Evolutionary conservation across 2,888 invertebrate genomes (phyloP).

Genomic region (Galerucella nymphaeae): DNA sequence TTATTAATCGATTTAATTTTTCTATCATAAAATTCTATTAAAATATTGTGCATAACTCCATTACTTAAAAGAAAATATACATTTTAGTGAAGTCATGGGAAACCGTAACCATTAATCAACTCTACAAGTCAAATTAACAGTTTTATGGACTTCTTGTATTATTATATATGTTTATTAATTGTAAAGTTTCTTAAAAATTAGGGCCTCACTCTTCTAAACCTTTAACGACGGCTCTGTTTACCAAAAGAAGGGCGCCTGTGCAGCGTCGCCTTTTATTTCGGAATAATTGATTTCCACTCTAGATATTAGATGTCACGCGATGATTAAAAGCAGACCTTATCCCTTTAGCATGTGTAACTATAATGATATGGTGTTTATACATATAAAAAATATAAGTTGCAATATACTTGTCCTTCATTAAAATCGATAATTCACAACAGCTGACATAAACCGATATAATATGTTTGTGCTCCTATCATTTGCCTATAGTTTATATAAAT

Average conservation of each 20-base stretch:
- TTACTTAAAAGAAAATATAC: too few species aligned
- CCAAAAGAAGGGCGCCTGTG: slow-evolving; percentile 17
- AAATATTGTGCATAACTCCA: too few species aligned
- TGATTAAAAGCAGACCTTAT: neutral
- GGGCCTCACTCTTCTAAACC: neutral
- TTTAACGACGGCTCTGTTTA: slow-evolving; percentile 1
- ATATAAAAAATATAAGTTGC: neutral
- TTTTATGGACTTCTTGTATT: too few species aligned
- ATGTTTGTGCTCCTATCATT: neutral
- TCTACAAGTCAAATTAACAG: too few species aligned
- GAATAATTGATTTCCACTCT: slow-evolving; percentile 41
- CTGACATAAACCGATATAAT: neutral
- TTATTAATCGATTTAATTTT: too few species aligned
- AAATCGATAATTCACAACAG: neutral
- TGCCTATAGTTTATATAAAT: neutral
- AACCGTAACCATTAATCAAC: too few species aligned
- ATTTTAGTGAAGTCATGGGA: too few species aligned
- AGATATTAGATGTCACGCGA: slow-evolving; percentile 11
- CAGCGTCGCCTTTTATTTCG: neutral
- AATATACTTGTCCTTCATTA: neutral
- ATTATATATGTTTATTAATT: too few species aligned
- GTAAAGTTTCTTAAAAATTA: neutral
- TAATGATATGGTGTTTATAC: neutral
- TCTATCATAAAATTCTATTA: too few species aligned
- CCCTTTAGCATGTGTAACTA: neutral